These are phyloP conservation scores for Thera britannica DNA, from an alignment of 2,888 invertebrate genomes.

Conservation along the genomic window DNA sequence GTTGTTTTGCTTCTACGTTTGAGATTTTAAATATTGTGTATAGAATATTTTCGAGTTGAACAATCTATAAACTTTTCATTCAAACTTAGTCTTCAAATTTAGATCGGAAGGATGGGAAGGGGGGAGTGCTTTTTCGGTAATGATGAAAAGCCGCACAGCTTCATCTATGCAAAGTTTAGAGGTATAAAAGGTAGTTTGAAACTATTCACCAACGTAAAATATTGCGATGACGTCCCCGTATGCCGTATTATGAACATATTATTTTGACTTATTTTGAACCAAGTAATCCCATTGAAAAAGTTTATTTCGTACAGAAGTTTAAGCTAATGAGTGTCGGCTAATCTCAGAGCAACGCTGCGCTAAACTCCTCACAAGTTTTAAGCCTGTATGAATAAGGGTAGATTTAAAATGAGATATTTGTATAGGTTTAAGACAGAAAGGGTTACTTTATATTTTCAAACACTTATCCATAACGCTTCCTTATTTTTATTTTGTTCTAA, in stretches of 20 bases:
- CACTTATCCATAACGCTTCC: background rate
- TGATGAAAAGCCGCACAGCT: background rate
- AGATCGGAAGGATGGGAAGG: no score
- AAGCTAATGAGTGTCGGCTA: slow-evolving; percentile 47
- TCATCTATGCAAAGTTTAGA: background rate
- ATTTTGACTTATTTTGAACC: slow-evolving; percentile 17
- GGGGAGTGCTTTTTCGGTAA: no score
- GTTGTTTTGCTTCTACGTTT: no score
- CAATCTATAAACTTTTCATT: no score
- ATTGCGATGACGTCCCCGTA: slow-evolving; percentile 2
- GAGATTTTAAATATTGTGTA: no score
- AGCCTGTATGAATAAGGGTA: slow-evolving; percentile 51
- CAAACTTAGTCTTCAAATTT: no score
- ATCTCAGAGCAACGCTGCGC: slow-evolving; percentile 45
- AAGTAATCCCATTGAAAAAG: slow-evolving; percentile 37
- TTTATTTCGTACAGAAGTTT: slow-evolving; percentile 38
- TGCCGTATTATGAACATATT: background rate
- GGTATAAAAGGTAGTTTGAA: background rate
- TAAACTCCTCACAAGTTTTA: slow-evolving; percentile 42
- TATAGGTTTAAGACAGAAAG: slow-evolving; percentile 36
- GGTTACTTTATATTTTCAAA: background rate
- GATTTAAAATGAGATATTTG: slow-evolving; percentile 47
- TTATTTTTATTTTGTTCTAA: no score
- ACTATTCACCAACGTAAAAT: background rate
- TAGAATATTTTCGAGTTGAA: no score